Conservation (phyloP, 2,113 vertebrate genomes). For the crab-eating macaque (Macaca fascicularis) region DNA sequence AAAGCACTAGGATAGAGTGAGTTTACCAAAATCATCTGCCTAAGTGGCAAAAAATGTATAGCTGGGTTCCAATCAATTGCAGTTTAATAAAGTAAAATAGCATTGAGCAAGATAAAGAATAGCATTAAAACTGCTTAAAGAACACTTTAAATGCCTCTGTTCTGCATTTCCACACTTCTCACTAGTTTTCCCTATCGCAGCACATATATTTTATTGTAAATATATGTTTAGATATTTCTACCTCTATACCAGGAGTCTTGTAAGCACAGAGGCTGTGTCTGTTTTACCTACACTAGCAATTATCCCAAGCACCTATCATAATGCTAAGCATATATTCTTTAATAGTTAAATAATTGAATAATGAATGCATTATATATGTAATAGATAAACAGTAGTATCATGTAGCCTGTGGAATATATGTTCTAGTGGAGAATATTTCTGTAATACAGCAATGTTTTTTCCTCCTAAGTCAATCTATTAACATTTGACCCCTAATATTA, state of each 20-base stretch:
- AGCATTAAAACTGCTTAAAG: background rate
- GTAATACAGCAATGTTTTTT: background rate
- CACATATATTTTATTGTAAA: background rate
- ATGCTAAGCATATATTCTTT: background rate
- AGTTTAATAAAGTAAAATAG: constrained; percentile 17
- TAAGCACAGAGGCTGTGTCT: background rate
- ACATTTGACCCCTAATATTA: background rate
- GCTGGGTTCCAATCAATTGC: background rate
- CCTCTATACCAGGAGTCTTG: background rate
- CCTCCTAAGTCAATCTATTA: background rate
- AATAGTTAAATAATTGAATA: background rate
- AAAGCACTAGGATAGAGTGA: background rate
- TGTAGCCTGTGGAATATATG: background rate
- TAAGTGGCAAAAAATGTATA: background rate
- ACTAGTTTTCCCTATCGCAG: background rate
- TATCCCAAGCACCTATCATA: background rate
- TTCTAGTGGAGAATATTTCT: background rate
- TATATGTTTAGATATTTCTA: background rate
- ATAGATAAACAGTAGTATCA: background rate
- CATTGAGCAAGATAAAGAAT: background rate
- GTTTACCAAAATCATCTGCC: background rate
- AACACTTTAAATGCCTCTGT: background rate
- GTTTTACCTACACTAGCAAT: background rate
- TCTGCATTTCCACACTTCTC: background rate
- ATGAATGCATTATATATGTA: background rate